Conservation (phyloP, 2,888 invertebrate species). For the Rhagonycha lutea region DNA sequence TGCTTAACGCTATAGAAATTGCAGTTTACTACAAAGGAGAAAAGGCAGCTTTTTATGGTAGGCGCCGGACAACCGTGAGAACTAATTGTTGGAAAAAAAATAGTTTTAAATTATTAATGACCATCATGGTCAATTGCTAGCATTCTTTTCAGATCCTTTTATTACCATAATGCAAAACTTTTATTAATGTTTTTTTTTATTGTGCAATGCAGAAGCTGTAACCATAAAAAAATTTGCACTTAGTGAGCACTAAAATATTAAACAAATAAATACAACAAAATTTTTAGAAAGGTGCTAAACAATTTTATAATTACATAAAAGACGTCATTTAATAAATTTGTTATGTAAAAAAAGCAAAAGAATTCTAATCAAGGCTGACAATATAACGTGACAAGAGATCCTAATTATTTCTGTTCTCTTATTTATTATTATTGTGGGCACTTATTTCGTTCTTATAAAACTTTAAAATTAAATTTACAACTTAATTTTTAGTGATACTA, state of each 20-base stretch:
- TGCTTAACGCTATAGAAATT: background rate
- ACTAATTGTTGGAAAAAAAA: conserved; percentile 12
- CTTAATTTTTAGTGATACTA: background rate
- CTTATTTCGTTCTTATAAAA: background rate
- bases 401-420: background rate
- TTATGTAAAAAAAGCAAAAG: conserved; percentile 3
- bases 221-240: background rate
- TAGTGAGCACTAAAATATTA: background rate
- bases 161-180: background rate
- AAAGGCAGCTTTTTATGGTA: background rate
- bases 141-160: background rate
- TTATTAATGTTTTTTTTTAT: background rate
- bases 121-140: background rate
- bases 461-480: background rate
- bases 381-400: conserved; percentile 1
- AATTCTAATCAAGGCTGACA: conserved; percentile 2
- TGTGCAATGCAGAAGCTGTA: background rate
- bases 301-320: background rate
- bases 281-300: background rate
- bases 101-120: background rate
- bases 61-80: conserved; percentile 24
- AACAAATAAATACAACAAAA: background rate
- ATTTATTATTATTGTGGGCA: background rate
- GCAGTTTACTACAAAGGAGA: background rate
- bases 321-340: conserved; percentile 1